Evolutionary conservation across 2,797 vertebrate species (phyloP).

Genomic region (Vireo griseus): DNA sequence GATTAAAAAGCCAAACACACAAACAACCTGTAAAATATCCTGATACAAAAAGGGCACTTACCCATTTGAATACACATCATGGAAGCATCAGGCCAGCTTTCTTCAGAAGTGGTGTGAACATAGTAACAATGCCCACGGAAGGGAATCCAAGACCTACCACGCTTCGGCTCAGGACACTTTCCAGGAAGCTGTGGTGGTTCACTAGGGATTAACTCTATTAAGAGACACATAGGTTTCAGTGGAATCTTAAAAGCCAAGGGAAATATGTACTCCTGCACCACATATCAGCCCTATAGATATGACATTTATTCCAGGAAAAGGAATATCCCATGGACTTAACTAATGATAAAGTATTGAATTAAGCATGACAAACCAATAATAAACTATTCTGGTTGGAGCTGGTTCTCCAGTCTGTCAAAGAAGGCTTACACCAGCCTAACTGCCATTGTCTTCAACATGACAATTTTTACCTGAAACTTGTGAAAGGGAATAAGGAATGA

Average conservation of each 20-base stretch:
- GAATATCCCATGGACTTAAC: background rate
- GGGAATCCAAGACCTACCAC: slow-evolving; percentile 81
- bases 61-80: slow-evolving; percentile 86
- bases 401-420: background rate
- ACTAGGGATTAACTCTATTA: slow-evolving; percentile 77
- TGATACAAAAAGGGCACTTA: slow-evolving; percentile 37
- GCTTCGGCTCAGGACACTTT: slow-evolving; percentile 82
- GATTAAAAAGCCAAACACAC: background rate
- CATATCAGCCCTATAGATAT: background rate
- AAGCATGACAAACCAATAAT: background rate
- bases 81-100: slow-evolving; percentile 85
- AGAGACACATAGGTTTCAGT: background rate
- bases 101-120: slow-evolving; percentile 67
- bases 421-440: background rate
- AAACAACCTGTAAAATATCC: background rate
- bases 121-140: slow-evolving; percentile 89
- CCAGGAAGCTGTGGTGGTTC: slow-evolving; percentile 87
- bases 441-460: background rate
- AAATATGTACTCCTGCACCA: background rate
- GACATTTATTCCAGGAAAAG: background rate
- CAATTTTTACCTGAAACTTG: background rate
- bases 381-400: background rate
- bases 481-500: background rate
- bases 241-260: background rate
- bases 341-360: background rate